Base-by-base conservation (phyloP, 2,113 vertebrate genomes). In the Pseudolaguvia tuberculata region DNA sequence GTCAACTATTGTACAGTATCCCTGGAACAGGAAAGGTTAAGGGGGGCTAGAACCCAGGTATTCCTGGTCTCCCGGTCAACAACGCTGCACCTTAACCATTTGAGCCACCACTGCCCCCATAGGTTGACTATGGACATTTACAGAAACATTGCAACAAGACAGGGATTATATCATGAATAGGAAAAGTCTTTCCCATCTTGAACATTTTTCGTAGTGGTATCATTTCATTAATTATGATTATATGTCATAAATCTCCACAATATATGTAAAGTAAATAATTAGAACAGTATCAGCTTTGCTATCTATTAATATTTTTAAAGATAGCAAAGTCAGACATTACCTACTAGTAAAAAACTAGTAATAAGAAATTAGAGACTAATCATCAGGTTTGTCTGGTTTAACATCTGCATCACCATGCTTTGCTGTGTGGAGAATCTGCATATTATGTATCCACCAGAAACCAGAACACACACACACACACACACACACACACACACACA, bases 71-170 rank as follows among this genome's bases (percentile, higher is more conserved):
- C n/a, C n/a, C n/a, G n/a, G n/a, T n/a, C n/a, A n/a, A n/a, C n/a
- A n/a, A n/a, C n/a, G n/a, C n/a, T n/a, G n/a, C n/a, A n/a, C n/a
- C n/a, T n/a, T n/a, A n/a, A n/a, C n/a, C n/a, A n/a, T n/a, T n/a
- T n/a, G n/a, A n/a, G n/a, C n/a, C n/a, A n/a, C n/a, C n/a, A n/a
- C n/a, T n/a, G n/a, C n/a, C n/a, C n/a, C n/a, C n/a, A n/a, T n/a
- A n/a, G n/a, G n/a, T n/a, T 48, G 45, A 72, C 71, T 29, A 62
- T 17, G 70, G 58, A 76, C 50, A 66, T 59, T 78, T 66, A 73
- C 48, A 23, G 21, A 66, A 15, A 55, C 29, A 14, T 1, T 69
- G 2, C 29, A 25, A 17, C 27, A 61, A 18, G 56, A 53, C 53
- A n/a, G 31, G n/a, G 61, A 35, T 61, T 9, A 59, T 59, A 35